These are phyloP conservation scores for Hypsopygia costalis DNA, from an alignment of 2,888 invertebrate species.

Conservation along the genomic window DNA sequence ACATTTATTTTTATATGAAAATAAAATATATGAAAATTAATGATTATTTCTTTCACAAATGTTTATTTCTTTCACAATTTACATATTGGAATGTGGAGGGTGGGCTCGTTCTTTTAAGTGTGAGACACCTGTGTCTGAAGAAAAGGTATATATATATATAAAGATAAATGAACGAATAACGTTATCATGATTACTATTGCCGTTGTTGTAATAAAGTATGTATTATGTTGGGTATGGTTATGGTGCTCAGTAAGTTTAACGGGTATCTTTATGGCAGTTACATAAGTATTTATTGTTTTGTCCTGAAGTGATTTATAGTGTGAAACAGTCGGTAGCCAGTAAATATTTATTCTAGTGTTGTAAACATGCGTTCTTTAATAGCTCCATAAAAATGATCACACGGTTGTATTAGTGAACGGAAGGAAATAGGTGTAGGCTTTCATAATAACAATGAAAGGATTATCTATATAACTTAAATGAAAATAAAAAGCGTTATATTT, in stretches of 20 bases:
- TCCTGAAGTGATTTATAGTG: constrained; percentile 35
- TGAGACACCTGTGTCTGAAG: no score
- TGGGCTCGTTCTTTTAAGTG: no score
- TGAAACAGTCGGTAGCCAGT: constrained; percentile 16
- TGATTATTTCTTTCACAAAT: no score
- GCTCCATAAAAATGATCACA: background rate
- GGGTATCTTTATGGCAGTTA: constrained; percentile 30
- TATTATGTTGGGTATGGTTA: constrained; percentile 23
- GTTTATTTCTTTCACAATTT: no score
- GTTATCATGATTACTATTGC: constrained; percentile 38
- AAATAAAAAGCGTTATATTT: no score
- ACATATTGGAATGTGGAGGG: no score
- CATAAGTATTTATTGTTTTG: constrained; percentile 24
- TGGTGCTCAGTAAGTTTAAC: constrained; percentile 19
- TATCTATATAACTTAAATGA: no score
- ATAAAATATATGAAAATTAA: no score
- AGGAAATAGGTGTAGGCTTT: no score
- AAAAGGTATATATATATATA: no score
- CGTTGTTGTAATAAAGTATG: constrained; percentile 20
- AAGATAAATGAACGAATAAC: constrained; percentile 25
- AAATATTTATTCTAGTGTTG: constrained; percentile 14
- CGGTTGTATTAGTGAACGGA: background rate
- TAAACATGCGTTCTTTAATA: constrained; percentile 2
- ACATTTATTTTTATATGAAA: no score
- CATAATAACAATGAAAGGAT: no score